Conservation (phyloP, 1,140 invertebrate genomes). For the Heliothis virescens region DNA sequence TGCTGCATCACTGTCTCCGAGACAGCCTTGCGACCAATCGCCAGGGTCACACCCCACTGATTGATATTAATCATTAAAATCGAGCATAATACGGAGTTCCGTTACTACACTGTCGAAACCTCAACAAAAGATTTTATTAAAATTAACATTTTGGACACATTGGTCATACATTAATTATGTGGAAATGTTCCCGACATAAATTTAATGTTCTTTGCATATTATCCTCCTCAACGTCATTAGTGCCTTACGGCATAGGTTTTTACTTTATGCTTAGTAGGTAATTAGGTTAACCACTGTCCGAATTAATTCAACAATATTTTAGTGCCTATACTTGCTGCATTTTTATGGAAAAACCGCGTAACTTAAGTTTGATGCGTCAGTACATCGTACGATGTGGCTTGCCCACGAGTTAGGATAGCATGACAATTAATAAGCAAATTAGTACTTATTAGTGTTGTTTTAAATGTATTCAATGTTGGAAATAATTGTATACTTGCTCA, state of each 20-base stretch:
- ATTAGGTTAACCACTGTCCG: neutral
- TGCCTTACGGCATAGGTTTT: too few species aligned
- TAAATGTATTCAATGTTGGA: too few species aligned
- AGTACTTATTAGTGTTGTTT: too few species aligned
- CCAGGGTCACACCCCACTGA: conserved; percentile 12
- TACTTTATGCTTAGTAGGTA: too few species aligned
- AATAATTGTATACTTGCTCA: too few species aligned
- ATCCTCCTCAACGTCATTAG: too few species aligned
- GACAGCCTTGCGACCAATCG: conserved; percentile 40
- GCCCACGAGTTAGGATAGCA: neutral
- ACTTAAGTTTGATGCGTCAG: neutral
- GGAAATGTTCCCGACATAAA: too few species aligned
- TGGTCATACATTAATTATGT: too few species aligned
- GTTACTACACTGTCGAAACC: conserved; percentile 25
- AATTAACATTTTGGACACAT: neutral
- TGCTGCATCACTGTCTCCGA: conserved; percentile 31
- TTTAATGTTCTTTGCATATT: too few species aligned
- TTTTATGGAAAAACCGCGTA: conserved; percentile 3
- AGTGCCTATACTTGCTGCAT: neutral
- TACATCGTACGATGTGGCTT: conserved; percentile 13
- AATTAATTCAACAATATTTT: neutral
- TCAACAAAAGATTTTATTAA: conserved; percentile 14
- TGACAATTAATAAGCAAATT: neutral
- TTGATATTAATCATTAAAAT: conserved; percentile 40
- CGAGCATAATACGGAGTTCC: conserved; percentile 16